Evolutionary conservation across 2,113 vertebrate species (phyloP), one percentile per base, ranked within the genome.

Genomic region (Pteronura brasiliensis): DNA sequence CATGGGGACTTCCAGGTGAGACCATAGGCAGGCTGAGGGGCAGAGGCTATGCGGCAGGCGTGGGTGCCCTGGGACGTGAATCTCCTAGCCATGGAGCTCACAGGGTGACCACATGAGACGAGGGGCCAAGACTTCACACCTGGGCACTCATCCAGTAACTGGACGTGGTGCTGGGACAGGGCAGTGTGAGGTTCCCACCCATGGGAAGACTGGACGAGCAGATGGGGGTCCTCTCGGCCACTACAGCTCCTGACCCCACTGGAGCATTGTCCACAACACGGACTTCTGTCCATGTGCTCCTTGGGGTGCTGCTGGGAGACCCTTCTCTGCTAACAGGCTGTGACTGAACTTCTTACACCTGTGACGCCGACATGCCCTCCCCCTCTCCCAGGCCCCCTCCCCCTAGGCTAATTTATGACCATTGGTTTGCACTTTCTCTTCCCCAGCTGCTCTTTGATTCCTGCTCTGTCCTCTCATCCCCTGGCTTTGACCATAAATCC

Each of bases 131-230:
- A 9, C 49, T 17, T 31, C 18, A 25, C 36, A 47, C 65, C 79
- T 49, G 47, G 79, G 27, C 31, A 67, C n/a, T 63, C 71, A 42
- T 12, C 20, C 59, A 42, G 44, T 39, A 29, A 12, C 12, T n/a
- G 34, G 55, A 15, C 7, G 0, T 1, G 20, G 13, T 36, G 2
- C 0, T 6, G 25, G 34, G 31, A 6, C 36, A 9, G 1, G 52
- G 6, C 34, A 3, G 4, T 0, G 12, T 23, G 88, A 47, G 69
- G 80, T n/a, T 34, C 80, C 87, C 44, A 18, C 29, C 49, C 34
- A 1, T 15, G 87, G 44, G n/a, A 11, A 57, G 14, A 27, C 57
- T 42, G 57, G 57, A 21, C 29, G 17, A 13, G 44, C 59, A 25
- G 25, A n/a, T 34, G 15, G 3, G 7, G 49, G 31, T 25, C 27